Evolutionary conservation across 2,797 vertebrate species (phyloP), one percentile per base, ranked within the genome.

Genomic region (Champsocephalus esox): DNA sequence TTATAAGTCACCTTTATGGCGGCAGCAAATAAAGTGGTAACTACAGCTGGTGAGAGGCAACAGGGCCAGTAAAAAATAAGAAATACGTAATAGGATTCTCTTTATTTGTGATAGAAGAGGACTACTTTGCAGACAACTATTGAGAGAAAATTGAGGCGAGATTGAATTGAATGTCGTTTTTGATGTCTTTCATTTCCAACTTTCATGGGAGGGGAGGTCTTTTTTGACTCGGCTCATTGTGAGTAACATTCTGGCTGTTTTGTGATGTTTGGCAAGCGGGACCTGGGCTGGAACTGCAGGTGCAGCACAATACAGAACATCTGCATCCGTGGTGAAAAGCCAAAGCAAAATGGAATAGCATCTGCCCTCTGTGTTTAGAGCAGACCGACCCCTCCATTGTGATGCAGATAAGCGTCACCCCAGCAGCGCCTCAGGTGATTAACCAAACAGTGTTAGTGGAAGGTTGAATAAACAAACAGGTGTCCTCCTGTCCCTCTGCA

Each of bases 1-100:
- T 89, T 90, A 93, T 94, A 94, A 94, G 91, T 93, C 94, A 94
- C 86, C 87, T 92, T 94, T 94, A 93, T 93, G 77, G 90, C 89
- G 81, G 79, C 81, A 82, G 85, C 87, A 90, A 93, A 94, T 94
- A 91, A 93, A 93, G 85, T 78, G 75, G 87, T 90, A 92, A 89
- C 89, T 84, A 91, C 84, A 88, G 82, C 84, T 78, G 85, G 61
- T 90, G 88, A 91, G 87, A 90, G 87, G 76, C 74, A 88, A 88
- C 86, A 75, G 75, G 65, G 79, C 88, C 80, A 80, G 90, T 93
- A 93, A 94, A 38, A 93, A 92, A 88, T 66, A 87, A 88, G 83
- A 91, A 87, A 90, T 79, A 92, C 84, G 88, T 90, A 86, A 91
- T 90, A 66, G 89, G 80, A 80, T 87, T 91, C 79, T 81, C 80